Evolutionary conservation across 2,113 vertebrate species (phyloP).

Genomic region (Corynorhinus townsendii): DNA sequence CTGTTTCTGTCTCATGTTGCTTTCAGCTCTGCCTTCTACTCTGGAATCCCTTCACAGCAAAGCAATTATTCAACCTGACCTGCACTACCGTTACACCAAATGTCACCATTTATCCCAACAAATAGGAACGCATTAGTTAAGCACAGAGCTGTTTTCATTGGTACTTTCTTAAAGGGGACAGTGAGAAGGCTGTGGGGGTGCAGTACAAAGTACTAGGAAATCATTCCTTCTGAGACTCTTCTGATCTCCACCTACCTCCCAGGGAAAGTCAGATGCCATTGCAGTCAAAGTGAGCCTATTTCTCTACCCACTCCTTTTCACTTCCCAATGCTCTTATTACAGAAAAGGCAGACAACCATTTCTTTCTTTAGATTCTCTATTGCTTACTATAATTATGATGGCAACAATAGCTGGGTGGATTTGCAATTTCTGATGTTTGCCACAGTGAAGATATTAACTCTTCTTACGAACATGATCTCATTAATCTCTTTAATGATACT

Average conservation of each 20-base stretch:
- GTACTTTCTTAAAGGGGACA: conserved; percentile 7
- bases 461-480: conserved; percentile 38
- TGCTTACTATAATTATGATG: conserved; percentile 41
- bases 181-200: background rate
- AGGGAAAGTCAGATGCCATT: conserved; percentile 13
- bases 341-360: background rate
- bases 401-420: conserved; percentile 43
- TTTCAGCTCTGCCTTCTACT: conserved; percentile 51
- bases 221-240: background rate
- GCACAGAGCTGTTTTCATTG: conserved; percentile 29
- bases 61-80: conserved; percentile 74
- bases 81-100: conserved; percentile 63
- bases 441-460: conserved; percentile 52
- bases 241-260: background rate
- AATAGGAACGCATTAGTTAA: conserved; percentile 36
- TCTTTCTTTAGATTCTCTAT: conserved; percentile 15
- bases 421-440: conserved; percentile 61
- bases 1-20: conserved; percentile 41
- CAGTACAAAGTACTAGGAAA: conserved; percentile 28
- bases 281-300: background rate
- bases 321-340: background rate
- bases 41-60: conserved; percentile 71
- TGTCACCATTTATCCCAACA: conserved; percentile 64
- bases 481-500: conserved; percentile 14
- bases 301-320: background rate